Evolutionary conservation across 2,797 vertebrate species (phyloP).

Genomic region (Spheniscus humboldti): DNA sequence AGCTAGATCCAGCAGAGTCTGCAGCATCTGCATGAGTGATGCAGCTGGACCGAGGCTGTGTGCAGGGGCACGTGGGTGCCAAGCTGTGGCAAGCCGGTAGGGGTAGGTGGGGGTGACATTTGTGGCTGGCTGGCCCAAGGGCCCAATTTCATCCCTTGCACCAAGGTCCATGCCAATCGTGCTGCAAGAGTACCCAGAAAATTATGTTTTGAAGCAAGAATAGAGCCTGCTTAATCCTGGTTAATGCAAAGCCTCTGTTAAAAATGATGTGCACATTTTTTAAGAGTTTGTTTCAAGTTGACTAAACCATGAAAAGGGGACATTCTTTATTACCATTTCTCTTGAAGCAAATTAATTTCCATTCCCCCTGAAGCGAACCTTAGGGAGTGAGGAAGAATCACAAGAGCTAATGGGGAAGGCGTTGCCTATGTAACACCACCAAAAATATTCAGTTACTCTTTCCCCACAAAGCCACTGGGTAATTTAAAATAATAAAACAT

Average conservation of each 20-base stretch:
- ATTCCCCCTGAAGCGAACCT: not conserved
- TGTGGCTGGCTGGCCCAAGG: not conserved
- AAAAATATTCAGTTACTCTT: constrained; percentile 53
- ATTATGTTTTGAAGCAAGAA: not conserved
- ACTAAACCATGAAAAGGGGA: not conserved
- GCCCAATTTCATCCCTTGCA: not conserved
- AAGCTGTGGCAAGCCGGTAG: not conserved
- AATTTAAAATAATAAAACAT: constrained; percentile 64
- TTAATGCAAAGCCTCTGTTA: not conserved
- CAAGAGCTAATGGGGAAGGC: constrained; percentile 51
- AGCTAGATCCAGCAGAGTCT: not conserved
- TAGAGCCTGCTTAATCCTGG: constrained; percentile 7
- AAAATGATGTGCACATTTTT: constrained; percentile 27
- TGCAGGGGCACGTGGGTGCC: not conserved
- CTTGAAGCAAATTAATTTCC: constrained; percentile 38
- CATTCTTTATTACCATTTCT: constrained; percentile 21
- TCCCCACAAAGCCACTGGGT: constrained; percentile 44
- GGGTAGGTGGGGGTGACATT: not conserved
- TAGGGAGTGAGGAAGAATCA: constrained; percentile 29
- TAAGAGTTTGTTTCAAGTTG: constrained; percentile 23
- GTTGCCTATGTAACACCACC: constrained; percentile 29
- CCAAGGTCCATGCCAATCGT: not conserved
- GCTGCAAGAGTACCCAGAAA: not conserved
- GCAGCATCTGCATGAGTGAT: not conserved
- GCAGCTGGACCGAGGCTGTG: not conserved